Base-by-base conservation (phyloP, 1,140 invertebrate genomes). In the Saccostrea glomerata region DNA sequence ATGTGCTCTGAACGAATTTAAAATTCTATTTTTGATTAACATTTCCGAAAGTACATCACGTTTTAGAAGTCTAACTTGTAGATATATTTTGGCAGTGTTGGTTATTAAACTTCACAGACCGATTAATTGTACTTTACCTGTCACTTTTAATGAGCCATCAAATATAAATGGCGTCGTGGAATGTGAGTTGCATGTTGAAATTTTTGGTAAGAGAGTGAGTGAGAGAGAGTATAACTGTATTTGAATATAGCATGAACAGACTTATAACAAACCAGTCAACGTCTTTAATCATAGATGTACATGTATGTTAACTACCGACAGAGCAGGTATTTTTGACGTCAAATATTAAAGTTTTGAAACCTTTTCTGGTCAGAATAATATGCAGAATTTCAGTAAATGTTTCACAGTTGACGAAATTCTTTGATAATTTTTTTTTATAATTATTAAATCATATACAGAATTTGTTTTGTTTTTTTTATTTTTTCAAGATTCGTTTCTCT, bases 41-140 rank as follows among this genome's bases (percentile, higher is more conserved):
- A 77, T 9, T 77, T 73, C 25, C 30, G 25, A 77, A 77, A 77
- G 58, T 63, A 63, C 58, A 30, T 30, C 25, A 30, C 25, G 25
- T 30, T 77, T 77, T 77, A 15, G 5, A 30, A 77, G 30, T 77
- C 25, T 77, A 15, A 36, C 70, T 30, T 77, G 70, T 25, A 77
- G 30, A 77, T 77, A 15, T 77, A 30, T 77, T 77, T 77, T 77
- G 70, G 70, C 70, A 77, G 11, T 25, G 30, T 77, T 77, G 13
- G 23, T 30, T 30, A 77, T 77, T 77, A 77, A 77, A 23, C 25
- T 77, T 25, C 70, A 12, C 70, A 77, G 70, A 77, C 70, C 70
- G 70, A 77, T 77, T 77, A 77, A 77, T 77, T 77, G 70, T 25
- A 77, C 70, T 77, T 77, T 77, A 77, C 70, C 25, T 77, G 70